Conservation (phyloP, 2,797 vertebrate genomes). For the Chaetophractus vellerosus region DNA sequence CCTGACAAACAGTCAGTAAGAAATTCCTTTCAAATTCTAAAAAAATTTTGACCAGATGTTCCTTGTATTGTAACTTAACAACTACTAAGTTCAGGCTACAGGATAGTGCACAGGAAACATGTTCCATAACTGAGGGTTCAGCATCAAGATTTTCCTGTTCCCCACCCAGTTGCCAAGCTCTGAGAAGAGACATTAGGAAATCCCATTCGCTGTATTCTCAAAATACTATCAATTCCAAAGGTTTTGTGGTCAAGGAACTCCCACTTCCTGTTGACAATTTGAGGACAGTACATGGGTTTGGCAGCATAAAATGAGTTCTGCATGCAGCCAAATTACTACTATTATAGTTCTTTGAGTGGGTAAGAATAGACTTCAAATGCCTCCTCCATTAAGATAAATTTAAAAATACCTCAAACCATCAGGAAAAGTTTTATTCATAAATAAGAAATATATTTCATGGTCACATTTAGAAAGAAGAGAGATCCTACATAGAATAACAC, state of each 20-base stretch:
- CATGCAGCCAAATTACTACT: constrained; percentile 49
- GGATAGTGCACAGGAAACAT: constrained; percentile 69
- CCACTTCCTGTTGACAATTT: constrained; percentile 79
- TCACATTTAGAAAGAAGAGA: constrained; percentile 32
- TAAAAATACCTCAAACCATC: constrained; percentile 41
- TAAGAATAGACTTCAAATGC: constrained; percentile 60
- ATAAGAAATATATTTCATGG: constrained; percentile 61
- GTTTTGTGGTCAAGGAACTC: constrained; percentile 76
- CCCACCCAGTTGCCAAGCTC: constrained; percentile 58
- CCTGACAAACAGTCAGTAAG: not conserved
- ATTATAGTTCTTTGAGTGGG: constrained; percentile 29
- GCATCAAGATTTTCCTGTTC: constrained; percentile 72
- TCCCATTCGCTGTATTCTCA: constrained; percentile 70
- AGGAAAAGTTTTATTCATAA: constrained; percentile 68
- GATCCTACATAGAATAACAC: not conserved
- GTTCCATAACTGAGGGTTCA: constrained; percentile 66
- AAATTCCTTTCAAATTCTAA: constrained; percentile 62
- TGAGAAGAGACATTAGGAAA: constrained; percentile 72
- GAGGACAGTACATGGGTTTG: constrained; percentile 63
- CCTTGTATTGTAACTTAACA: constrained; percentile 20
- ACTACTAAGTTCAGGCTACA: constrained; percentile 40
- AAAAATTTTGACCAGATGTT: constrained; percentile 70
- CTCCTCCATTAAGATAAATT: constrained; percentile 26
- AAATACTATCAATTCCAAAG: constrained; percentile 75
- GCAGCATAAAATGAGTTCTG: constrained; percentile 70